Evolutionary conservation across 2,888 invertebrate genomes (phyloP).

Genomic region (Dexiosoma caninum): DNA sequence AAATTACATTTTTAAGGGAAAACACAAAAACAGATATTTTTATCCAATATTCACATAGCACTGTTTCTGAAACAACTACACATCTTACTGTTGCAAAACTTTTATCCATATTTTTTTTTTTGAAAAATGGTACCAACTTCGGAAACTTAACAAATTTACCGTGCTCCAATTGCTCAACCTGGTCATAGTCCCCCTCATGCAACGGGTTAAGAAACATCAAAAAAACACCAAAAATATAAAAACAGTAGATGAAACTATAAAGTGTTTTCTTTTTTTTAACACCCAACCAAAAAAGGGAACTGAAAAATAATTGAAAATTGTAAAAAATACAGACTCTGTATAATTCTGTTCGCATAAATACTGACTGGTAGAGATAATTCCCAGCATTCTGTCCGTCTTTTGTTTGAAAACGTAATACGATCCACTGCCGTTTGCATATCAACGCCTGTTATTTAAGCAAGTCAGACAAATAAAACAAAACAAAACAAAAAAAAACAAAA

Average conservation of each 20-base stretch:
- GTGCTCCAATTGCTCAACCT: not conserved
- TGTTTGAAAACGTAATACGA: constrained; percentile 57
- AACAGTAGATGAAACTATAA: not conserved
- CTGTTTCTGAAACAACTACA: too few relatives aligned
- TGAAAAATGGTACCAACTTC: too few relatives aligned
- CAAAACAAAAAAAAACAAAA: too few relatives aligned
- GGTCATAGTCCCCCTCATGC: constrained; percentile 7
- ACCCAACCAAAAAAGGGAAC: constrained; percentile 4
- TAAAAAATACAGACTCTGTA: constrained; percentile 46
- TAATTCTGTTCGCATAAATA: constrained; percentile 9
- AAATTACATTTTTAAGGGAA: too few relatives aligned
- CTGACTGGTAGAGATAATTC: constrained; percentile 49
- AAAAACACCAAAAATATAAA: not conserved
- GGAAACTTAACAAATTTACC: too few relatives aligned
- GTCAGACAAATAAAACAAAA: constrained; percentile 24
- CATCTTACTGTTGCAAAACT: too few relatives aligned
- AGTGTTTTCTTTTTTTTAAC: constrained; percentile 10
- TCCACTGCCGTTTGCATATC: constrained; percentile 37
- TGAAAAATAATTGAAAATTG: not conserved
- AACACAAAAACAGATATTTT: too few relatives aligned
- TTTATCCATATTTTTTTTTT: too few relatives aligned
- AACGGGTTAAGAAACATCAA: not conserved
- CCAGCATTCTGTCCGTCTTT: constrained; percentile 56
- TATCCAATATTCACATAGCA: too few relatives aligned
- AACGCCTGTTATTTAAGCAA: constrained; percentile 40